Percentiles rank a stretch among this genome's conserved stretches.
phyloP scores from a whole-genome alignment of 2,797 vertebrate genomes.

The Rousettus madagascariensis region DNA sequence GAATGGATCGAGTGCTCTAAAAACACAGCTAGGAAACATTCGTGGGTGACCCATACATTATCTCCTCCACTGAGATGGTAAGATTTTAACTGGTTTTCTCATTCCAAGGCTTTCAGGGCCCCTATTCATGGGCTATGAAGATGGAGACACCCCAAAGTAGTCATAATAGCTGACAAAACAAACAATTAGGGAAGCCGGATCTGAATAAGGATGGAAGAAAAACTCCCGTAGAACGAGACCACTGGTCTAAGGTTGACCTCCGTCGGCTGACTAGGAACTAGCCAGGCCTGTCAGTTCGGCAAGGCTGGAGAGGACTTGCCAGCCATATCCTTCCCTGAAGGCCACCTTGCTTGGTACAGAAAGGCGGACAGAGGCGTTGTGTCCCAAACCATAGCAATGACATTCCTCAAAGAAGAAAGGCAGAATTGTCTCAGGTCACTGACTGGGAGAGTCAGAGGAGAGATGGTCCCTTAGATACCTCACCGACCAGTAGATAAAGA shows the following conservation, averaged over 20 bases:
- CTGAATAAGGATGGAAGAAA: neutral
- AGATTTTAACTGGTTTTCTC: neutral
- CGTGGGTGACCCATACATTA: neutral
- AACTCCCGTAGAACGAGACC: neutral
- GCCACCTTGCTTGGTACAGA: too few species aligned
- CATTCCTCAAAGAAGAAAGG: neutral
- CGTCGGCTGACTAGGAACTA: neutral
- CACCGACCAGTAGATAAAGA: neutral
- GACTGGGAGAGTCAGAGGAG: neutral
- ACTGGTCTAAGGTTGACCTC: neutral
- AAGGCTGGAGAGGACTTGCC: neutral
- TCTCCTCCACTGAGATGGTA: neutral
- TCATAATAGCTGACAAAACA: too few species aligned
- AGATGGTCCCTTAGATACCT: neutral
- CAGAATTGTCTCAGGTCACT: neutral
- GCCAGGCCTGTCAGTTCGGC: neutral
- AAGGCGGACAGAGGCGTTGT: too few species aligned
- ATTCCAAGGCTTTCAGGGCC: neutral
- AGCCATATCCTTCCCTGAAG: neutral
- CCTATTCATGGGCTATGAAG: neutral
- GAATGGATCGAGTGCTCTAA: neutral
- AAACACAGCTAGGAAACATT: neutral
- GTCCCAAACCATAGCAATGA: neutral
- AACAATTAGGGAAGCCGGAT: neutral
- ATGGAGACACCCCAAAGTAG: neutral